These are phyloP conservation scores for Amblyraja radiata DNA, from an alignment of 2,797 vertebrate genomes.

Conservation along the genomic window DNA sequence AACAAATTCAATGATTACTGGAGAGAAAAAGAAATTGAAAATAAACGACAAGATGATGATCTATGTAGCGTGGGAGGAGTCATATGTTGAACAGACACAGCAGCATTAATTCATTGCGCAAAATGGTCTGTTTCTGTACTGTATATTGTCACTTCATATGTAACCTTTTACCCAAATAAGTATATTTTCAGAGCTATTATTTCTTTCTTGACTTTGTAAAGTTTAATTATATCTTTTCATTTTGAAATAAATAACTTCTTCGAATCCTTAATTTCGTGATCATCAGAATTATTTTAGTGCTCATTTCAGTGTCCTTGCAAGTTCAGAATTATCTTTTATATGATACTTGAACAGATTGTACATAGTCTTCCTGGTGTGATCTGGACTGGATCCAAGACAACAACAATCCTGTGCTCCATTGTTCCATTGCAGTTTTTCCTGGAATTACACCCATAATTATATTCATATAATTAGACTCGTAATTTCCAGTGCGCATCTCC, in stretches of 20 bases:
- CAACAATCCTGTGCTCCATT: not conserved
- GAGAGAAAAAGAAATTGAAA: too few relatives aligned
- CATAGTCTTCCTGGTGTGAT: not conserved
- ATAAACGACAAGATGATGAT: not conserved
- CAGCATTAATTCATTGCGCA: too few relatives aligned
- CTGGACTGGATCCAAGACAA: not conserved
- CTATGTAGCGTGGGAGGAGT: not conserved
- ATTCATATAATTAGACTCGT: not conserved
- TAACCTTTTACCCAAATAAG: not conserved
- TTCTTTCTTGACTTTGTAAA: not conserved
- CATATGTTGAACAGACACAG: too few relatives aligned
- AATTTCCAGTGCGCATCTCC: too few relatives aligned
- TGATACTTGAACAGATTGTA: not conserved
- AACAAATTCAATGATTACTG: too few relatives aligned
- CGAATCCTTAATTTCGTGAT: not conserved
- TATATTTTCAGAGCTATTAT: not conserved
- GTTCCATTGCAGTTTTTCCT: not conserved
- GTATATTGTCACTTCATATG: not conserved
- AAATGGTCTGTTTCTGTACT: not conserved
- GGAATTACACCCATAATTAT: not conserved
- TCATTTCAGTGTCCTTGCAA: not conserved
- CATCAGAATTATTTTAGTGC: not conserved
- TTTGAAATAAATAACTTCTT: not conserved
- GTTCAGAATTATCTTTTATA: not conserved
- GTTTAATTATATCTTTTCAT: not conserved